These are phyloP conservation scores for Acromyrmex heyeri DNA, from an alignment of 1,140 invertebrate genomes.

Conservation along the genomic window DNA sequence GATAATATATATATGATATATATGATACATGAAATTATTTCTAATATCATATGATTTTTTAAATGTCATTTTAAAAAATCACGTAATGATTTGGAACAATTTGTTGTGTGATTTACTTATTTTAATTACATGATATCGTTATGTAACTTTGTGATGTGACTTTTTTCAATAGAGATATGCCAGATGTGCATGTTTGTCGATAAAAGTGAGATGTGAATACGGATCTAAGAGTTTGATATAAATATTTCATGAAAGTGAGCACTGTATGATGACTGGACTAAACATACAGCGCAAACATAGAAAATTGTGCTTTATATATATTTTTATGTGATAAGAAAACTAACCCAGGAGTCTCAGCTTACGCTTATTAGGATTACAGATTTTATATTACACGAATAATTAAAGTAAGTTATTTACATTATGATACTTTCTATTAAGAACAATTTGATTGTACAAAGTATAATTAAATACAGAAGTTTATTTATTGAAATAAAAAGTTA, in stretches of 20 bases:
- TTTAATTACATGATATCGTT: no score
- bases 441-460: neutral
- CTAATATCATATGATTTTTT: no score
- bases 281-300: neutral
- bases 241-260: slow-evolving; percentile 18
- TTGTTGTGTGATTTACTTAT: no score
- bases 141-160: no score
- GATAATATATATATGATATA: no score
- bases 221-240: slow-evolving; percentile 1
- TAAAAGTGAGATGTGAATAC: no score
- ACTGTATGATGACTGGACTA: slow-evolving; percentile 4
- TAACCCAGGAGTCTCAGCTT: slow-evolving; percentile 38
- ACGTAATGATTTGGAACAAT: no score
- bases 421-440: slow-evolving; percentile 79
- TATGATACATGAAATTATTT: no score
- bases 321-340: slow-evolving; percentile 36
- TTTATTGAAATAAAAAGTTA: slow-evolving; percentile 15
- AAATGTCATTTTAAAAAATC: no score
- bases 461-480: neutral
- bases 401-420: slow-evolving; percentile 69
- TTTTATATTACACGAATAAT: slow-evolving; percentile 8
- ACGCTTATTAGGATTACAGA: slow-evolving; percentile 66
- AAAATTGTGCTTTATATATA: neutral
- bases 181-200: no score
- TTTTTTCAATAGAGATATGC: no score